Evolutionary conservation across 2,888 invertebrate species (phyloP).

Genomic region (Yponomeuta evonymella): DNA sequence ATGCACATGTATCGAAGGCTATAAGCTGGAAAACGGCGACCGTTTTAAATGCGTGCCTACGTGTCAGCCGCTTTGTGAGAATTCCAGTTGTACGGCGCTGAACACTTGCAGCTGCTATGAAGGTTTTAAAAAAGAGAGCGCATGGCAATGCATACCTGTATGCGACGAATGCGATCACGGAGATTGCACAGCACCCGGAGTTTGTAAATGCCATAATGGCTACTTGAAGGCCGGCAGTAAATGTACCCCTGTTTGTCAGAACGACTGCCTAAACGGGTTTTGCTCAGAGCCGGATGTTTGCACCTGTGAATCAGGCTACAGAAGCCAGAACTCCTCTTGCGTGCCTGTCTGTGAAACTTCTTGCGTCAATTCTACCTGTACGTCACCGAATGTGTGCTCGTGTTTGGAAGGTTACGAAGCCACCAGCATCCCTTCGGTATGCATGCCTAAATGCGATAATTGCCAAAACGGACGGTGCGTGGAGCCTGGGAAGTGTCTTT

Average conservation of each 20-base stretch:
- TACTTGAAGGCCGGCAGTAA: constrained; percentile 14
- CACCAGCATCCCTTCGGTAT: constrained; percentile 22
- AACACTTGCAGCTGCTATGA: constrained; percentile 50
- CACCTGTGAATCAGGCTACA: constrained; percentile 20
- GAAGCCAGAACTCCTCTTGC: constrained; percentile 4
- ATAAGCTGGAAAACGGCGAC: constrained; percentile 21
- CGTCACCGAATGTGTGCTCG: constrained; percentile 2
- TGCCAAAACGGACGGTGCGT: constrained; percentile 42
- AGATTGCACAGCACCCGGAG: constrained; percentile 24
- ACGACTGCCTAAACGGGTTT: constrained; percentile 30
- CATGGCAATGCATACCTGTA: constrained; percentile 18
- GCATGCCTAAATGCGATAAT: constrained; percentile 27
- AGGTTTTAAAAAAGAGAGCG: constrained; percentile 29
- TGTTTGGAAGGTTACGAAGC: constrained; percentile 30
- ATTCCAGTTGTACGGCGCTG: constrained; percentile 62
- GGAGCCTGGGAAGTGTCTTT: constrained; percentile 36
- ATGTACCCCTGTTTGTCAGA: constrained; percentile 18
- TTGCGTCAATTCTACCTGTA: constrained; percentile 12
- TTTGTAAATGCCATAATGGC: constrained; percentile 25
- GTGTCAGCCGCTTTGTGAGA: constrained; percentile 36
- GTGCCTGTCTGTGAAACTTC: constrained; percentile 2
- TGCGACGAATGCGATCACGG: constrained; percentile 22
- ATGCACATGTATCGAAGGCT: constrained; percentile 55
- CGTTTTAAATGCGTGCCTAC: constrained; percentile 32
- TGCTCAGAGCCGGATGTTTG: constrained; percentile 45